These are phyloP conservation scores for Ginglymostoma cirratum DNA, from an alignment of 2,113 vertebrate genomes.

Conservation along the genomic window DNA sequence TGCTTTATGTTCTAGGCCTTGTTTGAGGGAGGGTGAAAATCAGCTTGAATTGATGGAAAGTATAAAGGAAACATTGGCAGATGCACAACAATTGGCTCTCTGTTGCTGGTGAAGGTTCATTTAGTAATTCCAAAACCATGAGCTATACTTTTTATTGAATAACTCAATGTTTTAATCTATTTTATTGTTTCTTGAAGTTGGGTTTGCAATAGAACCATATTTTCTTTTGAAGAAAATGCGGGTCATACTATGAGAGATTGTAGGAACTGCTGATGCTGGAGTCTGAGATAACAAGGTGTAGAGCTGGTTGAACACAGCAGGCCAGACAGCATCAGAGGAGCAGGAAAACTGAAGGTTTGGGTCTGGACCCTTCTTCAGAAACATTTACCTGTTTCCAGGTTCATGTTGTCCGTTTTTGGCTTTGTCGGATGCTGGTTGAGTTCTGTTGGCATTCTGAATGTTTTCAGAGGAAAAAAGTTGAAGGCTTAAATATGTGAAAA, in stretches of 20 bases:
- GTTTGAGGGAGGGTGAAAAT: background rate
- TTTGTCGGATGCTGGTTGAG: background rate
- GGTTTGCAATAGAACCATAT: background rate
- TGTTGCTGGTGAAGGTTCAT: background rate
- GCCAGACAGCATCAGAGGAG: no score
- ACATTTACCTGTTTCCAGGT: background rate
- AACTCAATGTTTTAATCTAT: background rate
- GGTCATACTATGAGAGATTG: no score
- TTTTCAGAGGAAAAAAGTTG: background rate
- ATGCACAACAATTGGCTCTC: background rate
- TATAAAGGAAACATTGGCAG: constrained; percentile 19
- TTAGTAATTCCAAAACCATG: background rate
- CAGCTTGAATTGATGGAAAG: constrained; percentile 27
- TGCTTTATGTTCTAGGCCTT: background rate
- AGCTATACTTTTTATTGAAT: background rate
- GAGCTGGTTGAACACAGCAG: no score
- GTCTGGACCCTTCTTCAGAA: no score
- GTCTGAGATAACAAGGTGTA: no score
- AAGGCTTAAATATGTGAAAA: background rate
- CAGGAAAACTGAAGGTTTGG: no score
- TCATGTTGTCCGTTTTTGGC: background rate
- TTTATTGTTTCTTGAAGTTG: background rate
- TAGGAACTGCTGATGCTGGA: no score
- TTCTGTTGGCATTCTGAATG: background rate
- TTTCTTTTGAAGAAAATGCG: background rate